Evolutionary conservation across 2,113 vertebrate species (phyloP), one percentile per base, ranked within the genome.

Genomic region (Micronycteris hirsuta): DNA sequence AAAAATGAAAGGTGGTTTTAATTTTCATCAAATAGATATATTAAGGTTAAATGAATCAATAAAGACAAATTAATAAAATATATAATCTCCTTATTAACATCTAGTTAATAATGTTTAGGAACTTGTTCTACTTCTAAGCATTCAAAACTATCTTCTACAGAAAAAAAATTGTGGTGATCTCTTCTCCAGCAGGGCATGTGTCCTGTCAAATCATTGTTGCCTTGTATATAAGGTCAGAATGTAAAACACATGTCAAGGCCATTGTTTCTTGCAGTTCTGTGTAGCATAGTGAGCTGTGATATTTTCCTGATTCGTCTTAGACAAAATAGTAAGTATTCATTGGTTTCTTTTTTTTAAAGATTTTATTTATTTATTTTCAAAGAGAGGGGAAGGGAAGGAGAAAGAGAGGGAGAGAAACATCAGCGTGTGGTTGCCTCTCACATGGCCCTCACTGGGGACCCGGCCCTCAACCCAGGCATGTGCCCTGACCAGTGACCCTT

Each of bases 21-120:
- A 96, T 97, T 97, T 93, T 73, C 84, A 97, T 95, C 71, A 77
- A 85, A 95, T 97, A 96, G 94, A 95, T 96, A 73, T 38, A 70
- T 95, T 92, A 95, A 95, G 85, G 38, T 87, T 86, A 90, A 95
- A 76, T 95, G 67, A 92, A 77, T 90, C 47, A 41, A 65, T 81
- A 81, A 94, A 89, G 13, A 58, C 88, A 87, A 90, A 95, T 84
- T 24, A 81, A 85, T 82, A 47, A 92, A 90, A 38, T 16, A 68
- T 92, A 47, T 61, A 77, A 92, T 88, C 86, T 31, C 7, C 58
- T 52, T 71, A 24, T 82, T 87, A 92, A 67, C 65, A 92, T 92
- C 92, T 70, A 77, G 15, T 47, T 81, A 71, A 67, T 14, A 65
- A 78, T 63, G 11, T 85, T 92, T 77, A 92, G n/a, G 54, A 94